These are phyloP conservation scores for Spondyliosoma cantharus DNA, from an alignment of 2,797 vertebrate genomes.

Conservation along the genomic window DNA sequence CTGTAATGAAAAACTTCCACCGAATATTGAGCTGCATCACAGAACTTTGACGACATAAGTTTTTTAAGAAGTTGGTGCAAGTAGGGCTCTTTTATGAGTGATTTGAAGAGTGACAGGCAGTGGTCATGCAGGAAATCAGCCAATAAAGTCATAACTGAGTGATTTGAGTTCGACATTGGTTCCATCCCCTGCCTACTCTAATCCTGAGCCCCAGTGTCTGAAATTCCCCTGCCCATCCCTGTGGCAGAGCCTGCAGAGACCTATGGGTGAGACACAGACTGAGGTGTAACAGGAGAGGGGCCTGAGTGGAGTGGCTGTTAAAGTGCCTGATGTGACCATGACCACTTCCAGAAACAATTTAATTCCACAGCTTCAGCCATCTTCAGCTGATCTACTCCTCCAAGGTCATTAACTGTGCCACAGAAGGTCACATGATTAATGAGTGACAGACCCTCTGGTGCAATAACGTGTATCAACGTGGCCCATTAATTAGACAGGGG, in stretches of 20 bases:
- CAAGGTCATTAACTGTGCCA: conserved; percentile 99
- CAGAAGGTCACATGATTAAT: conserved; percentile 99
- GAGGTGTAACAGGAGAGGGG: conserved; percentile 71
- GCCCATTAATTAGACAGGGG: conserved; percentile 97
- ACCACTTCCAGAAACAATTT: conserved; percentile 99
- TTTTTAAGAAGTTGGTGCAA: conserved; percentile 46
- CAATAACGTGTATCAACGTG: conserved; percentile 92
- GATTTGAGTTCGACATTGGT: conserved; percentile 64
- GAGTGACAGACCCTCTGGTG: conserved; percentile 96
- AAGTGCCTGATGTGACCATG: conserved; percentile 98
- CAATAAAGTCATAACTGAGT: conserved; percentile 62
- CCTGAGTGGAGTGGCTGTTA: conserved; percentile 88
- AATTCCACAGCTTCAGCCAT: conserved; percentile 98
- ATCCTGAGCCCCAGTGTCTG: conserved; percentile 49
- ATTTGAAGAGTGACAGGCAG: conserved; percentile 64
- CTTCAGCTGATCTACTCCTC: conserved; percentile 99
- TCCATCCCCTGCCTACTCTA: conserved; percentile 59
- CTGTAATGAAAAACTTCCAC: background rate
- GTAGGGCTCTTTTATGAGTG: conserved; percentile 49
- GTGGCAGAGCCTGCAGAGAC: conserved; percentile 40
- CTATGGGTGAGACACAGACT: conserved; percentile 44
- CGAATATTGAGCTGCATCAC: conserved; percentile 37
- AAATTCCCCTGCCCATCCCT: conserved; percentile 40
- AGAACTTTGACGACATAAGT: conserved; percentile 46
- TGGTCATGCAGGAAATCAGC: conserved; percentile 60